These are phyloP conservation scores for Gallinago nigripennis DNA, from an alignment of 2,797 vertebrate genomes.

Conservation along the genomic window DNA sequence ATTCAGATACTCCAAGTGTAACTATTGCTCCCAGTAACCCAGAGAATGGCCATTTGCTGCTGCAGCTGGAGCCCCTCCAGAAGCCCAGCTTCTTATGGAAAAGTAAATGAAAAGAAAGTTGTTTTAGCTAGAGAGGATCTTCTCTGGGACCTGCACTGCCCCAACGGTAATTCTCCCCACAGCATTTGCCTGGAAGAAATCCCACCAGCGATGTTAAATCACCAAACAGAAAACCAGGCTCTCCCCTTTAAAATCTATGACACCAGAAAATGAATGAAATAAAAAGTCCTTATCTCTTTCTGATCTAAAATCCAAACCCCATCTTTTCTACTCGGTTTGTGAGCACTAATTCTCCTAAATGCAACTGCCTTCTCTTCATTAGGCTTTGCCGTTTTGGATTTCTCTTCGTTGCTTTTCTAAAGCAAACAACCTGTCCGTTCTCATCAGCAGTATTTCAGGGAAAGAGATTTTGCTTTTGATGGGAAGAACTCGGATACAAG, in stretches of 20 bases:
- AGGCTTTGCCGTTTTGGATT: background rate
- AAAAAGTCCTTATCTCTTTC: background rate
- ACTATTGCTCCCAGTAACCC: background rate
- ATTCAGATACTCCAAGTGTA: background rate
- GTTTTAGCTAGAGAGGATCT: background rate
- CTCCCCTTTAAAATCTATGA: background rate
- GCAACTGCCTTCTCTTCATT: background rate
- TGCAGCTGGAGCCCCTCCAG: background rate
- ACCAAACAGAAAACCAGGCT: background rate
- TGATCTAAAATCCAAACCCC: background rate
- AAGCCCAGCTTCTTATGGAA: background rate
- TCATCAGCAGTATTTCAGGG: constrained; percentile 19
- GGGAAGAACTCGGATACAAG: background rate
- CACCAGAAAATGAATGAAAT: background rate
- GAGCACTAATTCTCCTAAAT: background rate
- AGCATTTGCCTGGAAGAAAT: background rate
- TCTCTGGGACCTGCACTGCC: background rate
- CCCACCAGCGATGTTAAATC: background rate
- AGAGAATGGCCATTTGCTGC: fast-evolving
- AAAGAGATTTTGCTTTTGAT: constrained; percentile 30
- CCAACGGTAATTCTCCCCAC: fast-evolving
- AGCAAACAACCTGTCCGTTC: background rate
- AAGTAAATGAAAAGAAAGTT: background rate
- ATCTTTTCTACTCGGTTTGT: fast-evolving
- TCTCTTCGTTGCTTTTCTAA: background rate